phyloP scores from a whole-genome alignment of 2,113 vertebrate genomes.

The Chlorodrepanis virens region DNA sequence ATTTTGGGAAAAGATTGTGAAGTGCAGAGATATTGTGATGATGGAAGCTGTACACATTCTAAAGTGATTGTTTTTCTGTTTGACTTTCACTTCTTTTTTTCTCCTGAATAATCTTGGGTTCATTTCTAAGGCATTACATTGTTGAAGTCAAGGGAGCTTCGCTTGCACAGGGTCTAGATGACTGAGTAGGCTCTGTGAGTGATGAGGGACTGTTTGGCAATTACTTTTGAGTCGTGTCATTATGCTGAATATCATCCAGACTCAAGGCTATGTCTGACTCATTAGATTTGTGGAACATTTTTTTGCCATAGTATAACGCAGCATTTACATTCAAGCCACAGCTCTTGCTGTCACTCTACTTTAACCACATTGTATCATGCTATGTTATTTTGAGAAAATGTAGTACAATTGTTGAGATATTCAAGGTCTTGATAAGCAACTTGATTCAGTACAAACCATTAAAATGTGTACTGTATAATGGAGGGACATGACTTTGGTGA shows the following conservation, averaged over 20 bases:
- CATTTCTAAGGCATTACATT: neutral
- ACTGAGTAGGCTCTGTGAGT: conserved; percentile 5
- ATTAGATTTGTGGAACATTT: neutral
- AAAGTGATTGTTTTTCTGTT: conserved; percentile 3
- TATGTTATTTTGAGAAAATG: conserved; percentile 43
- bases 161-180: neutral
- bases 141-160: neutral
- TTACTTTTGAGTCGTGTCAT: conserved; percentile 21
- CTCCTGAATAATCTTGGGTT: neutral
- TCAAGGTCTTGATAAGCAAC: conserved; percentile 44
- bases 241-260: conserved; percentile 47
- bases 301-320: neutral
- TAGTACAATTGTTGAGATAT: neutral
- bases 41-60: neutral
- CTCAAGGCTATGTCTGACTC: conserved; percentile 34
- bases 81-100: neutral
- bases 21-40: neutral
- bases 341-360: conserved; percentile 16
- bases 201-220: conserved; percentile 21
- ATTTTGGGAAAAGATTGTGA: neutral
- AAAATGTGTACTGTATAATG: conserved; percentile 9
- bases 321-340: conserved; percentile 35
- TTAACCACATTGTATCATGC: conserved; percentile 2
- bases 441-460: conserved; percentile 4
- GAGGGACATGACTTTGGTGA: conserved; percentile 15